Conservation (phyloP, 2,113 vertebrate species). For the Tautogolabrus adspersus region DNA sequence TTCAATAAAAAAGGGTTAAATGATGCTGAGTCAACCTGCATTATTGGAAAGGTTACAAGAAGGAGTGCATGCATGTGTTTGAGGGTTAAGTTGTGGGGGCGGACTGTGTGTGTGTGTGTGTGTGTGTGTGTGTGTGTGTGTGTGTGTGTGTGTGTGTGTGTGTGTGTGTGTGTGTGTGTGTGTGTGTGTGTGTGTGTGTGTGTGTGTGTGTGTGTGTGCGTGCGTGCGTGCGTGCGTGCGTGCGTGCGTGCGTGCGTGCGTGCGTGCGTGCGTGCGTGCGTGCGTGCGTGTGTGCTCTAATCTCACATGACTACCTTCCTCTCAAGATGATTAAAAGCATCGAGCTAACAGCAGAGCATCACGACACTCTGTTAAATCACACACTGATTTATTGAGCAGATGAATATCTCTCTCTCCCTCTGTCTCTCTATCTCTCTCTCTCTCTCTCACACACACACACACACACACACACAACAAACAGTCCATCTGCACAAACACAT, state of each 20-base stretch:
- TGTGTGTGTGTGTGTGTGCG: constrained; percentile 6
- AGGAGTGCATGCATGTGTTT: neutral
- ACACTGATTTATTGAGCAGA: constrained; percentile 55
- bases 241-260: no score
- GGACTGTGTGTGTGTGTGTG: constrained; percentile 22
- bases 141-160: neutral
- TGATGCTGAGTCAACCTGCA: constrained; percentile 1
- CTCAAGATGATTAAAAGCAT: constrained; percentile 71
- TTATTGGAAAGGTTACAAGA: neutral
- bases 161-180: constrained; percentile 27
- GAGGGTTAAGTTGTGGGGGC: constrained; percentile 1
- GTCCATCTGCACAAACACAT: constrained; percentile 10
- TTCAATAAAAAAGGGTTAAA: neutral
- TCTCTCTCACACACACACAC: constrained; percentile 10
- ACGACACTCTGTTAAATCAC: constrained; percentile 62
- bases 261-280: neutral
- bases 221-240: no score
- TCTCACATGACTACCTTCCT: constrained; percentile 60
- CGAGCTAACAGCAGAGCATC: constrained; percentile 55
- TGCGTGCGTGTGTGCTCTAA: constrained; percentile 31
- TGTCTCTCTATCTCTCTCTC: constrained; percentile 16
- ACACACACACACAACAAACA: constrained; percentile 26
- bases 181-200: constrained; percentile 9
- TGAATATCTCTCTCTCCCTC: constrained; percentile 22
- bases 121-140: constrained; percentile 1